Conservation (phyloP, 2,113 vertebrate genomes). For the Sorex araneus region DNA sequence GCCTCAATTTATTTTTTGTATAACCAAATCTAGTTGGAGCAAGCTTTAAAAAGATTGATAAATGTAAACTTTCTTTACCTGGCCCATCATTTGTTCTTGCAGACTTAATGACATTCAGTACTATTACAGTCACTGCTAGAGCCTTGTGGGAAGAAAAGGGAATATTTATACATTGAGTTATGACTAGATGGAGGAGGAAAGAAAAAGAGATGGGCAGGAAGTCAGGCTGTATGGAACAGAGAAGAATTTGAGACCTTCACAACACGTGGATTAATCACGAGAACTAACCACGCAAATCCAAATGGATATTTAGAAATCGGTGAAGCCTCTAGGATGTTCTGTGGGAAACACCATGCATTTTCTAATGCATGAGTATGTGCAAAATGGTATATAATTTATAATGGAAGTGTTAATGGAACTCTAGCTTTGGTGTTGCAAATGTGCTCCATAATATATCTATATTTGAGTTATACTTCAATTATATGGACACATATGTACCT, state of each 20-base stretch:
- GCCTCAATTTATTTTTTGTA: neutral
- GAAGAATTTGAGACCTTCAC: constrained; percentile 79
- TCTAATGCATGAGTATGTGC: constrained; percentile 81
- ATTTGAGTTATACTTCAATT: constrained; percentile 78
- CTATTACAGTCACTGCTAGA: neutral
- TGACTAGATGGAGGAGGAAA: accelerated
- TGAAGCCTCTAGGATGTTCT: constrained; percentile 85
- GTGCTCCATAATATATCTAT: constrained; percentile 77
- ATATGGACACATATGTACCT: constrained; percentile 66
- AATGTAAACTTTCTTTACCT: constrained; percentile 62
- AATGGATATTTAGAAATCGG: constrained; percentile 83
- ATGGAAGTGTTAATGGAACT: constrained; percentile 74
- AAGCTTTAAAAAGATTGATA: constrained; percentile 62
- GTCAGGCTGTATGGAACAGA: constrained; percentile 62
- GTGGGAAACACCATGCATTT: constrained; percentile 79
- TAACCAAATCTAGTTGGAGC: constrained; percentile 41
- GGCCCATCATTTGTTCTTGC: constrained; percentile 72
- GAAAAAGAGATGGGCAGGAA: neutral
- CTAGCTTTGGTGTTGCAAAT: constrained; percentile 65
- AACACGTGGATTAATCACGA: constrained; percentile 70
- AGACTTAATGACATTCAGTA: constrained; percentile 64
- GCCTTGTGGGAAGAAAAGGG: constrained; percentile 12
- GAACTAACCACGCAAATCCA: constrained; percentile 83
- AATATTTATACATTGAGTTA: constrained; percentile 72
- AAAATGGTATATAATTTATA: constrained; percentile 86